phyloP scores from a whole-genome alignment of 2,113 vertebrate species.

The Brevimyrus niger region DNA sequence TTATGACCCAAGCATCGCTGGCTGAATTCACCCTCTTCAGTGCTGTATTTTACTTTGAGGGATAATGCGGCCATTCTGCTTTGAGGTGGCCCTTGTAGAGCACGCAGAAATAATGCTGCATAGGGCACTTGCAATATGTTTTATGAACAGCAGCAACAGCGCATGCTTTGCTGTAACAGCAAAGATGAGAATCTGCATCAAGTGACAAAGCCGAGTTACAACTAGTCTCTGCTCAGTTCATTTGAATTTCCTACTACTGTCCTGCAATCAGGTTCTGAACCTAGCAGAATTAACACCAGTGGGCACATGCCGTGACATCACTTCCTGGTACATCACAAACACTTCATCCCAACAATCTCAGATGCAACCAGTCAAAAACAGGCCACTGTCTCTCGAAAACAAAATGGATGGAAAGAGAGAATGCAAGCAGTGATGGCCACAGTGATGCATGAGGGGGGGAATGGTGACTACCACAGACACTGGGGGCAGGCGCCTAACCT shows the following conservation, averaged over 20 bases:
- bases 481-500: constrained; percentile 69
- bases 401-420: constrained; percentile 4
- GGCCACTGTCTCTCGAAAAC: constrained; percentile 14
- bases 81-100: not conserved
- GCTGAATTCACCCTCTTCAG: not conserved
- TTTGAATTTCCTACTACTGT: not conserved
- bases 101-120: not conserved
- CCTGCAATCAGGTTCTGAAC: not conserved
- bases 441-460: constrained; percentile 32
- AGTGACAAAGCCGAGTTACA: not conserved
- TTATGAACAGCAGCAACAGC: not conserved
- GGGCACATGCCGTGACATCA: not conserved
- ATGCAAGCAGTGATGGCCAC: constrained; percentile 30
- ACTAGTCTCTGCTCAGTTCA: not conserved
- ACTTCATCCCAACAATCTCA: not conserved
- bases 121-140: not conserved
- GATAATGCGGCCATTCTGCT: not conserved
- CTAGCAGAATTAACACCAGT: not conserved
- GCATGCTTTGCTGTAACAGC: not conserved
- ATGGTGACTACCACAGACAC: not conserved
- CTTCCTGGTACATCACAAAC: not conserved
- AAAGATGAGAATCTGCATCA: not conserved
- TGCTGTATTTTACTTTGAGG: not conserved
- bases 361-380: not conserved
- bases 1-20: not conserved